Evolutionary conservation across 1,140 invertebrate genomes (phyloP).

Genomic region (Leucophenga varia): DNA sequence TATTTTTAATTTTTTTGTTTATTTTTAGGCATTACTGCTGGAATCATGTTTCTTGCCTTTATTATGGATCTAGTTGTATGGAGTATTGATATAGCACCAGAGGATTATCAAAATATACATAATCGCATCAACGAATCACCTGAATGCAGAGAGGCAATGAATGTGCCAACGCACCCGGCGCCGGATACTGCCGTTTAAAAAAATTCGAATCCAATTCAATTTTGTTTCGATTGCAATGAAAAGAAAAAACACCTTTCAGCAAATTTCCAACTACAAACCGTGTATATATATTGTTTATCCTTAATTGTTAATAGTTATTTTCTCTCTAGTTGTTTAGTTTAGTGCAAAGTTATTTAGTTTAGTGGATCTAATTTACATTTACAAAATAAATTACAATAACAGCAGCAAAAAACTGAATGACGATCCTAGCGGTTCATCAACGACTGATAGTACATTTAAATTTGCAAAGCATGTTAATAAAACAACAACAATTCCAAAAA

Average conservation of each 20-base stretch:
- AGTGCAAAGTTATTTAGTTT: slow-evolving; percentile 52
- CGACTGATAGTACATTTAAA: too few species aligned
- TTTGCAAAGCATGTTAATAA: too few species aligned
- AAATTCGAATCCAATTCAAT: neutral
- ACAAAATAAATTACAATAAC: too few species aligned
- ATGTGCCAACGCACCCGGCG: slow-evolving; percentile 14
- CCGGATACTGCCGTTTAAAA: slow-evolving; percentile 41
- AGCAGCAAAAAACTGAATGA: too few species aligned
- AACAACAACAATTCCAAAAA: too few species aligned
- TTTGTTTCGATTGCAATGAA: too few species aligned
- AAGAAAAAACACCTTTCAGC: slow-evolving; percentile 21
- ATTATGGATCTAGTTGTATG: slow-evolving; percentile 80
- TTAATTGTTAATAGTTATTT: slow-evolving; percentile 54
- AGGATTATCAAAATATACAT: slow-evolving; percentile 33
- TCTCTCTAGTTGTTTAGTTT: slow-evolving; percentile 49
- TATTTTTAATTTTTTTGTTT: slow-evolving; percentile 22
- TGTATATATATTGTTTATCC: slow-evolving; percentile 44
- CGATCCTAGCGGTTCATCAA: too few species aligned
- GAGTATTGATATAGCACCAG: slow-evolving; percentile 70
- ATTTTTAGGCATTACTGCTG: slow-evolving; percentile 73
- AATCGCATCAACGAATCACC: slow-evolving; percentile 10
- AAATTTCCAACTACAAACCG: slow-evolving; percentile 53
- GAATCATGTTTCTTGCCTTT: slow-evolving; percentile 79
- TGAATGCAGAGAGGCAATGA: slow-evolving; percentile 16
- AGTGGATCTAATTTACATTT: too few species aligned